These are phyloP conservation scores for Psittacula echo DNA, from an alignment of 2,797 vertebrate species.

Conservation along the genomic window DNA sequence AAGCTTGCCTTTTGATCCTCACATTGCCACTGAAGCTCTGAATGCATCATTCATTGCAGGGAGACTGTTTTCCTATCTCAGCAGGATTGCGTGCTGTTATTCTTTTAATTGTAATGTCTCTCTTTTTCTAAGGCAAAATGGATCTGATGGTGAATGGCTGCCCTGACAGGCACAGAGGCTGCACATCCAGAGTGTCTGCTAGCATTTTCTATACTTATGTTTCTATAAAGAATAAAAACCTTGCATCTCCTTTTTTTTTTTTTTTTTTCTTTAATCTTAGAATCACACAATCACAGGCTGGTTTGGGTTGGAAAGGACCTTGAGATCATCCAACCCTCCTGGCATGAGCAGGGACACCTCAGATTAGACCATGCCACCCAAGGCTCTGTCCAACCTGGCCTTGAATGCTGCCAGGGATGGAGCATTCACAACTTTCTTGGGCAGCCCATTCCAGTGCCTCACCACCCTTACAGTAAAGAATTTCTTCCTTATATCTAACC, in stretches of 20 bases:
- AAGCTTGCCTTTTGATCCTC: constrained; percentile 40
- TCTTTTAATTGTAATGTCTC: constrained; percentile 22
- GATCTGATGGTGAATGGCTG: background rate
- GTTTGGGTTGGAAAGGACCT: background rate
- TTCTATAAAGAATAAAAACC: background rate
- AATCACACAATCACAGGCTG: background rate
- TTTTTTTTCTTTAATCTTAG: background rate
- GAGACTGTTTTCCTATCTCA: constrained; percentile 17
- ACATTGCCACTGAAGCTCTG: background rate
- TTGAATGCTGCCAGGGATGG: background rate
- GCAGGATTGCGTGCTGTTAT: background rate
- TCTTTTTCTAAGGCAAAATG: constrained; percentile 13
- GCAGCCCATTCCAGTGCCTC: background rate
- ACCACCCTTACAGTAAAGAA: background rate
- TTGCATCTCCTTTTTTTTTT: background rate
- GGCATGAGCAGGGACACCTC: background rate
- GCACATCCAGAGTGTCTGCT: background rate
- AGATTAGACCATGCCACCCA: background rate
- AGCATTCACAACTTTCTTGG: background rate
- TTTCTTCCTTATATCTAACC: background rate
- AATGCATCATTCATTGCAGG: constrained; percentile 21
- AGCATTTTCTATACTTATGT: background rate
- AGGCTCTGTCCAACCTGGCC: background rate
- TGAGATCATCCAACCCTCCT: background rate
- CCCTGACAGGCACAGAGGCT: background rate